A percentile compares a stretch with the other conserved stretches of the same genome.
phyloP scores from a whole-genome alignment of 2,888 invertebrate species.

The Punctoribates punctum region DNA sequence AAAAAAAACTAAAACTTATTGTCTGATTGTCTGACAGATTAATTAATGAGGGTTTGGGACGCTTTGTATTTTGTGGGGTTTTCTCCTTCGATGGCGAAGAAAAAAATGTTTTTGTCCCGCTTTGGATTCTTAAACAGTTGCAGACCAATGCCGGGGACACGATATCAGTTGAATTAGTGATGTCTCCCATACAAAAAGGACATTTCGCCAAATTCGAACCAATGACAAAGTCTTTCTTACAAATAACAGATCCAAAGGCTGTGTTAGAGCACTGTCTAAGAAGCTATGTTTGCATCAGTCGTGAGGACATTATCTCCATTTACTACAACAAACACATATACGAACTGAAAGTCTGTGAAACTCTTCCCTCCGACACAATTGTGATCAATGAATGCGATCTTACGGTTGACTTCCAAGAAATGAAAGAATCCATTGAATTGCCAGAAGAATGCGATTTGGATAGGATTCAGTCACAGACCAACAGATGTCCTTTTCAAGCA shows the following conservation, averaged over 20 bases:
- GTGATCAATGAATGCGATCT: slow-evolving; percentile 24
- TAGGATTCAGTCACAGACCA: background rate
- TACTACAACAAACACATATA: slow-evolving; percentile 9
- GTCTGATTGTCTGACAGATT: background rate
- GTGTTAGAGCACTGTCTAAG: background rate
- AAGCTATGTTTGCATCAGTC: slow-evolving; percentile 21
- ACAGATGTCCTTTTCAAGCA: background rate
- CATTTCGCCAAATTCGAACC: slow-evolving; percentile 8
- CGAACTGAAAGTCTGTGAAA: background rate
- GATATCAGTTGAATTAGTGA: background rate
- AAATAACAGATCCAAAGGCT: slow-evolving; percentile 1
- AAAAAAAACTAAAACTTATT: background rate
- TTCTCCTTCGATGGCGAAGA: background rate
- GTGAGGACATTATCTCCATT: slow-evolving; percentile 7
- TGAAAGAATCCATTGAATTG: background rate
- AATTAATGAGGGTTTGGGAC: background rate
- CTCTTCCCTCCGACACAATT: background rate
- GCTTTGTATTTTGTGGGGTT: background rate
- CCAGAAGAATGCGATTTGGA: slow-evolving; percentile 23
- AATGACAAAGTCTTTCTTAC: background rate
- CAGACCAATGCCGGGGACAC: background rate
- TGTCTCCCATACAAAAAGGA: background rate
- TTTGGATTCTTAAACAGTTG: slow-evolving; percentile 9
- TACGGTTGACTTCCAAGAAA: slow-evolving; percentile 3
- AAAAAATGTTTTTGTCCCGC: background rate